Conservation (phyloP, 1,140 invertebrate genomes). For the Gonioctena quinquepunctata region DNA sequence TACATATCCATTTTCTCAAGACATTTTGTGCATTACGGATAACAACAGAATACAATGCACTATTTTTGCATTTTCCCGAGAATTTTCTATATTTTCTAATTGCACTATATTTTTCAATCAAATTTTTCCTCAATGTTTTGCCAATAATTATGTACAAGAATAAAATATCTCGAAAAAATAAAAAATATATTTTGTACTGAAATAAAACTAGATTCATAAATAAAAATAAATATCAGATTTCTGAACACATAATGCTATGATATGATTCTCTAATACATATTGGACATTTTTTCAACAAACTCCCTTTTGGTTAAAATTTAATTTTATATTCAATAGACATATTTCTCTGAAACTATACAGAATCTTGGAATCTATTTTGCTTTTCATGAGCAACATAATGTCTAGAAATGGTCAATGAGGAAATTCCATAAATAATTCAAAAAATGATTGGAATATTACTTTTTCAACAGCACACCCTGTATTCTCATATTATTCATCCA, state of each 20-base stretch:
- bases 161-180: constrained; percentile 9
- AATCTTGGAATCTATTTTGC: too few species aligned
- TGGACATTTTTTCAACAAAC: constrained; percentile 15
- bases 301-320: neutral
- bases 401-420: too few species aligned
- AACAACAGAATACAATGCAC: constrained; percentile 31
- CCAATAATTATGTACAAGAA: constrained; percentile 15
- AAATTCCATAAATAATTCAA: too few species aligned
- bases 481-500: too few species aligned
- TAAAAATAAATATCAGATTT: constrained; percentile 15
- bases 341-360: neutral
- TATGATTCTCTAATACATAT: constrained; percentile 17
- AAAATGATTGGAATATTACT: too few species aligned
- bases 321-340: neutral
- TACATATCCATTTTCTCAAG: constrained; percentile 1
- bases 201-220: constrained; percentile 7
- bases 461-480: too few species aligned
- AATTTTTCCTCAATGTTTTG: neutral
- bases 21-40: constrained; percentile 17
- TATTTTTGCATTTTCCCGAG: neutral
- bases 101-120: constrained; percentile 1
- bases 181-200: constrained; percentile 6
- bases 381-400: too few species aligned
- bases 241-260: constrained; percentile 23
- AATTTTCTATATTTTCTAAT: constrained; percentile 4